Evolutionary conservation across 2,797 vertebrate genomes (phyloP), one percentile per base, ranked within the genome.

Genomic region (Spatula clypeata): DNA sequence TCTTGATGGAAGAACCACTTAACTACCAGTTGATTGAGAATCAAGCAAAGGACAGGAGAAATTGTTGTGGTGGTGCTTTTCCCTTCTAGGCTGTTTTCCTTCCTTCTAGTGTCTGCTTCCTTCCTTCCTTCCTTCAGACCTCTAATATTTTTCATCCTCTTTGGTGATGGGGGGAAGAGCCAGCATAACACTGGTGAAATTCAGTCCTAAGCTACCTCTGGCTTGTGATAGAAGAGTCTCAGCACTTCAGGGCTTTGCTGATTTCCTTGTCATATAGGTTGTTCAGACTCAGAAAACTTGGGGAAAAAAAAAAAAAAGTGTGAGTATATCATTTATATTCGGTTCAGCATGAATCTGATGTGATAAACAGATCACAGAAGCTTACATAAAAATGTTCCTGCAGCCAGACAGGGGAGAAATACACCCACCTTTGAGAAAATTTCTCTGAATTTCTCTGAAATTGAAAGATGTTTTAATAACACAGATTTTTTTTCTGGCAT

Each of bases 331-430:
- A 76, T 54, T 92, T 60, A 83, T 70, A 93, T 89, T 74, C 74
- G 34, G 24, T 60, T 75, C 80, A 72, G 18, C 0, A 0, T 38
- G 54, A 87, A 53, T 19, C 24, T 70, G 54, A 53, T 66, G 47
- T 42, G 40, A 93, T 77, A 79, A 83, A 76, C 64, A 92, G 47
- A 80, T 62, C 76, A 79, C 24, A 92, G 53, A 60, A 73, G 3
- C 23, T 40, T 72, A 32, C 19, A 79, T 58, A n/a, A 90, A 91
- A 89, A 89, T 13, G 11, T 82, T 91, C 64, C 64, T 82, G 71
- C 24, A 89, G 40, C 42, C 51, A 93, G 42, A 47, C 5, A 51
- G 24, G 7, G 17, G 5, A 84, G 14, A 79, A 87, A 62, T 65
- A 47, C 14, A 91, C 6, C 19, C 31, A 91, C 12, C 14, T 77